phyloP scores from a whole-genome alignment of 2,113 vertebrate species.

The Sinocyclocheilus rhinocerous region DNA sequence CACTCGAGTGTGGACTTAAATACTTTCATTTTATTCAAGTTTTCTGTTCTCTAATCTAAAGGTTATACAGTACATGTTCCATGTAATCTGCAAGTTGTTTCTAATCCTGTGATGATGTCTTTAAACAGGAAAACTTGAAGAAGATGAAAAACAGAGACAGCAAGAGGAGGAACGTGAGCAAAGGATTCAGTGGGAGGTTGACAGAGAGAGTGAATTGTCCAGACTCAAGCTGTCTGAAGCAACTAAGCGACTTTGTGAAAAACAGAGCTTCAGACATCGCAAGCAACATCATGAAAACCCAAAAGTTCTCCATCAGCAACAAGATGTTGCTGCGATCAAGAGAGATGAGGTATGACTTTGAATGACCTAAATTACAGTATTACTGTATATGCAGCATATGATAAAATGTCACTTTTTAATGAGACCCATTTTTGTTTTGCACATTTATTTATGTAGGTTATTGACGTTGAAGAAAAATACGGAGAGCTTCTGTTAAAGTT shows the following conservation, averaged over 20 bases:
- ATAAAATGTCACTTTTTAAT: background rate
- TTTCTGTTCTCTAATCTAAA: too few relatives aligned
- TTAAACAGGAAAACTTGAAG: constrained; percentile 2
- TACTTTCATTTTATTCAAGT: too few relatives aligned
- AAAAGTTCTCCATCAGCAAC: constrained; percentile 5
- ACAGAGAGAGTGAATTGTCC: constrained; percentile 25
- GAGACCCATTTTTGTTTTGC: background rate
- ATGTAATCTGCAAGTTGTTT: too few relatives aligned
- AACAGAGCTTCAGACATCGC: background rate
- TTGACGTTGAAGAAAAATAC: constrained; percentile 43
- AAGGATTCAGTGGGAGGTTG: background rate
- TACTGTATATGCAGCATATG: background rate
- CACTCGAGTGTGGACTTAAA: too few relatives aligned
- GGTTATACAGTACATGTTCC: too few relatives aligned
- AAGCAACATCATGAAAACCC: constrained; percentile 33
- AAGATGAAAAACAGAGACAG: background rate
- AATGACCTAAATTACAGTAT: background rate
- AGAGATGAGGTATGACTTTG: background rate
- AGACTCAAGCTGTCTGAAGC: constrained; percentile 30
- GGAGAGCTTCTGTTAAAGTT: constrained; percentile 35
- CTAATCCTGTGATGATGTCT: too few relatives aligned
- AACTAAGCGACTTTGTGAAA: constrained; percentile 33
- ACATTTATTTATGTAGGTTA: constrained; percentile 17
- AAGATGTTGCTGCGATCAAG: background rate
- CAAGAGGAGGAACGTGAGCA: constrained; percentile 23